Base-by-base conservation (phyloP, 2,797 vertebrate genomes). In the Leucoraja ocellata region DNA sequence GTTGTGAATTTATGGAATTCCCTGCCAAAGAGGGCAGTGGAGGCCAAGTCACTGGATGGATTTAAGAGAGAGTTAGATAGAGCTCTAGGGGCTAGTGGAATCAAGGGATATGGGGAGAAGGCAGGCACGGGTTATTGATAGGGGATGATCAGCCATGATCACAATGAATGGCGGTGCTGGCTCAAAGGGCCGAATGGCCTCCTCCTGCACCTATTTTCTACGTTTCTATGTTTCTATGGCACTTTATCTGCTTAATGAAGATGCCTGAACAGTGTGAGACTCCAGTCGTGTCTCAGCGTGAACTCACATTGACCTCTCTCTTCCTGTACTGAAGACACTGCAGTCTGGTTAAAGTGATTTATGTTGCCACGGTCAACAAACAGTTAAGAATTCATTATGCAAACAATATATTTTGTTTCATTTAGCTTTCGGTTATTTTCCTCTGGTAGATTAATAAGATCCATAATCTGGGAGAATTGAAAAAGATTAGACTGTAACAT, bases 401-500 rank as follows among this genome's bases (percentile, higher is more conserved):
- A 71, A 90, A 13, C 18, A 90, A 68, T 39, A 71, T 90, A 36
- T 90, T 32, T 68, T 68, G 4, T 14, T 21, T 68, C 21, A 25
- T 23, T 68, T 71, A 36, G 32, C 71, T 71, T 18, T 11, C 71
- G 32, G 6, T 90, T 90, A 71, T 71, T 71, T 71, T 90, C n/a
- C 86, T 71, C 0, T 11, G 4, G 86, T 32, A 71, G 86, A 90
- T 71, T 90, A 68, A 71, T 65, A 90, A 71, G 32, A 39, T 39
- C 61, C 71, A 86, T 63, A 71, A 90, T 71, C 63, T 11, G 36
- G 39, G n/a, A 71, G 86, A 90, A 90, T 90, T 90, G 71, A 71
- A 71, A 36, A 18, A 71, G 63, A 90, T 90, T 90, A 90, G 65
- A 36, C 63, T 90, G 63, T 90, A 71, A 90, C 86, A 32, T 68